Base-by-base conservation (phyloP, 2,113 vertebrate genomes). In the Etia nguti region DNA sequence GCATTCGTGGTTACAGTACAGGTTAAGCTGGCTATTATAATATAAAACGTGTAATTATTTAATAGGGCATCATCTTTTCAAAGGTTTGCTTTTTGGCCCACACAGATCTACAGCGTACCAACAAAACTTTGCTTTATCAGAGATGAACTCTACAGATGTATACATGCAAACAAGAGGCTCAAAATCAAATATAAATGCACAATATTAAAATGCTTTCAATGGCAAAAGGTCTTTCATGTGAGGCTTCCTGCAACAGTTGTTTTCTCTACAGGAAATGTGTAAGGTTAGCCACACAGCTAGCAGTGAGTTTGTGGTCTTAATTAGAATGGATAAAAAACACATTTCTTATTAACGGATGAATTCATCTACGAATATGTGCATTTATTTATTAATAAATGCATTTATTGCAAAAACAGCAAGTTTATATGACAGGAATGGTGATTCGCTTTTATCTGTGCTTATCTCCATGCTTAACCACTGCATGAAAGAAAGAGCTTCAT, bases 221-320 rank as follows among this genome's bases (percentile, higher is more conserved):
- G 59, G 12, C 29, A 59, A 15, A 15, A 82, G n/a, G 11, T 8
- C 13, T 80, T 38, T 52, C 10, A 38, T 29, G 3, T 34, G 13
- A 62, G 59, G 31, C 20, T 36, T 90, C 20, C 29, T 50, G 16
- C 55, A 57, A 57, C 46, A 77, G n/a, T 81, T 54, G 10, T 54
- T 48, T 73, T 88, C 82, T 85, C 46, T n/a, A 84, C 91, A 92
- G 91, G 92, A 92, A 91, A 87, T 81, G 41, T 80, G 82, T 70
- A 87, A 38, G 57, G 29, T 43, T 55, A 87, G 87, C 52, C 83
- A 84, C 86, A 84, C n/a, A 84, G 56, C 41, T 34, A 50, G 46
- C 31, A 77, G 34, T 46, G 13, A 41, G 26, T 43, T 70, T 86
- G 89, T 80, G 90, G 83, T 82, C 34, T 56, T 84, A 82, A 86